Evolutionary conservation across 2,888 invertebrate species (phyloP).

Genomic region (Anagyrus pseudococci): DNA sequence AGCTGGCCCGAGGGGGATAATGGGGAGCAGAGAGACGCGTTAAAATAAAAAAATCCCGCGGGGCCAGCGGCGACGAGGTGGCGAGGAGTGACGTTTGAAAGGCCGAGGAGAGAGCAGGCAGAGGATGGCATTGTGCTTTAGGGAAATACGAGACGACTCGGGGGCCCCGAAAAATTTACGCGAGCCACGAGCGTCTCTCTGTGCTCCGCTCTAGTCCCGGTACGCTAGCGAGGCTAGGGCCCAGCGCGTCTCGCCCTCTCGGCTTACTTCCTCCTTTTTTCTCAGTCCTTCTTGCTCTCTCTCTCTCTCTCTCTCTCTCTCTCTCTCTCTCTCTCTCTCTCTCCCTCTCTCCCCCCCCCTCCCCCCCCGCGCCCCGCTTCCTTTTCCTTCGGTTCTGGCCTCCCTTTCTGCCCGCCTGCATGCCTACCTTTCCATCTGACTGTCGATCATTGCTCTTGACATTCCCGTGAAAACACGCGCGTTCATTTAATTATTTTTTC

Average conservation of each 20-base stretch:
- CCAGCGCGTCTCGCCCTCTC: too few species aligned
- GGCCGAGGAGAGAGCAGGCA: slow-evolving; percentile 48
- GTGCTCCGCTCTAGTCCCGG: too few species aligned
- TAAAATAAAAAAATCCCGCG: slow-evolving; percentile 19
- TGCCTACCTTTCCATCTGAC: too few species aligned
- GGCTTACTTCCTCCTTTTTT: background rate
- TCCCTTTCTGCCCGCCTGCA: too few species aligned
- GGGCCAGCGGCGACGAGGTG: slow-evolving; percentile 55
- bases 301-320: too few species aligned
- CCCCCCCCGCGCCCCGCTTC: too few species aligned
- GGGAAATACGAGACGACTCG: slow-evolving; percentile 59
- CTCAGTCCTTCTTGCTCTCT: background rate
- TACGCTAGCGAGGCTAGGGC: too few species aligned
- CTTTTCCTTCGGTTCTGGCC: too few species aligned
- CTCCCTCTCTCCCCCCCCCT: too few species aligned
- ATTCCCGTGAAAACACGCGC: slow-evolving; percentile 6
- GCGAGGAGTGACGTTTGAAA: slow-evolving; percentile 61
- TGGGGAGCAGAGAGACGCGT: slow-evolving; percentile 4
- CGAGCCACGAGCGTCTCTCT: too few species aligned
- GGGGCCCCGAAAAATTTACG: too few species aligned
- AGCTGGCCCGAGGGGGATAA: slow-evolving; percentile 6
- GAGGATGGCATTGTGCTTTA: slow-evolving; percentile 44
- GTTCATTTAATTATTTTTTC: background rate
- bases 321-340: too few species aligned
- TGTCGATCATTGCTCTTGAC: slow-evolving; percentile 17